Base-by-base conservation (phyloP, 2,888 invertebrate species). In the Choristoneura rosaceana region DNA sequence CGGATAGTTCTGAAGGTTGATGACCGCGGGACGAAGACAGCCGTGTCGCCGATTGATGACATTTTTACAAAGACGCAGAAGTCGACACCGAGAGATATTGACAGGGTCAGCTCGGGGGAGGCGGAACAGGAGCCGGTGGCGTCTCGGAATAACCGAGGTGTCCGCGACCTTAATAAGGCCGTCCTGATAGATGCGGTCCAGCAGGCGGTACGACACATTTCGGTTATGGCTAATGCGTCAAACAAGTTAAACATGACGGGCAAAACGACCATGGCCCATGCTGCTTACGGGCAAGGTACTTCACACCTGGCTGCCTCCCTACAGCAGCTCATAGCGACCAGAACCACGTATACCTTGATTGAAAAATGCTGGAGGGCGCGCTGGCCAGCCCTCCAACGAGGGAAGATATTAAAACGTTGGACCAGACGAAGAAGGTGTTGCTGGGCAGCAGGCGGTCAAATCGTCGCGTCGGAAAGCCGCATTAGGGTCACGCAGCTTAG, bases 221-320 rank as follows among this genome's bases (percentile, higher is more conserved):
- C 61, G 7, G 45, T 10, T 0, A 67, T 77, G 0, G 17, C 74
- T 0, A 76, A 74, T 4, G 73, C 64, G 0, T 4, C 38, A 0
- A 75, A 76, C 10, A 76, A 77, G 12, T 41, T 77, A 0, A 76
- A 76, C 38, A 33, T 75, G 0, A 34, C 65, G 1, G 74, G 75
- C 65, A 75, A 47, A 9, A 25, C 52, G 7, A 34, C 38, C 3
- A 15, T 38, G 3, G n/a, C 33, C 3, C 25, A 25, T 25, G 25
- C 25, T 25, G 4, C 14, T 2, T 14, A 34, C 9, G 12, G 47
- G 2, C 34, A 50, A 9, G 64, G 34, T 4, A n/a, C 34, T 5
- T 10, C 4, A 14, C n/a, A 12, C 10, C 10, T 41, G 9, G 41
- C 41, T 7, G 9, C 5, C 2, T 34, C 33, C n/a, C 33, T 34